These are phyloP conservation scores for Acanthiza pusilla DNA, from an alignment of 2,797 vertebrate species.

Conservation along the genomic window DNA sequence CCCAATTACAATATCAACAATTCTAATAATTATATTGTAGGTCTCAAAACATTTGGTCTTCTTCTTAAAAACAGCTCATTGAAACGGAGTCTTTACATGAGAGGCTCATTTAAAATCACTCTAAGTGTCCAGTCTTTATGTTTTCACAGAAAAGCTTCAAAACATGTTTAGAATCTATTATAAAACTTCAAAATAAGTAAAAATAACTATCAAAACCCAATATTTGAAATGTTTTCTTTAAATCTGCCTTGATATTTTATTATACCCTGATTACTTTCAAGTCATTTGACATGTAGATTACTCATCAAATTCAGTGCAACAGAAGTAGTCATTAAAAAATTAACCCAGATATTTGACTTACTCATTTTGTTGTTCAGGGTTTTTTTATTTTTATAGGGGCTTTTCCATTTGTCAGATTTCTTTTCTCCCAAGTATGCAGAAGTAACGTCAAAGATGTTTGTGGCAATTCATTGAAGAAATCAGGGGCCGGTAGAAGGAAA, in stretches of 20 bases:
- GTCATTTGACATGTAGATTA: neutral
- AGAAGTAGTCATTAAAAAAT: neutral
- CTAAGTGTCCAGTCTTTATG: neutral
- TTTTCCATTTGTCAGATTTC: neutral
- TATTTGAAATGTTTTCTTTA: neutral
- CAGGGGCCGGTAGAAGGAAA: neutral
- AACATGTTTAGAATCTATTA: neutral
- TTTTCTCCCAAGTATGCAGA: neutral
- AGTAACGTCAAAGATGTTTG: neutral
- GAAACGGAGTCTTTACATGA: neutral
- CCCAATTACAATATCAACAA: neutral
- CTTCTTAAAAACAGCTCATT: neutral
- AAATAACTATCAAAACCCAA: neutral
- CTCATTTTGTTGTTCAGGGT: accelerated
- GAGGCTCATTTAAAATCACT: neutral
- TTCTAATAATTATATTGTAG: neutral
- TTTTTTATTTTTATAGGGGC: neutral
- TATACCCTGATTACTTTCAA: neutral
- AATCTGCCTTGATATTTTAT: neutral
- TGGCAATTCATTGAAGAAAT: neutral
- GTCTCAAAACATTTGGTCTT: neutral
- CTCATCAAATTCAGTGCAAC: neutral
- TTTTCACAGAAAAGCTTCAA: neutral
- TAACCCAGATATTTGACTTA: neutral
- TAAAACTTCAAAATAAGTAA: neutral